Conservation (phyloP, 2,113 vertebrate species). For the Myrmecophaga tridactyla region DNA sequence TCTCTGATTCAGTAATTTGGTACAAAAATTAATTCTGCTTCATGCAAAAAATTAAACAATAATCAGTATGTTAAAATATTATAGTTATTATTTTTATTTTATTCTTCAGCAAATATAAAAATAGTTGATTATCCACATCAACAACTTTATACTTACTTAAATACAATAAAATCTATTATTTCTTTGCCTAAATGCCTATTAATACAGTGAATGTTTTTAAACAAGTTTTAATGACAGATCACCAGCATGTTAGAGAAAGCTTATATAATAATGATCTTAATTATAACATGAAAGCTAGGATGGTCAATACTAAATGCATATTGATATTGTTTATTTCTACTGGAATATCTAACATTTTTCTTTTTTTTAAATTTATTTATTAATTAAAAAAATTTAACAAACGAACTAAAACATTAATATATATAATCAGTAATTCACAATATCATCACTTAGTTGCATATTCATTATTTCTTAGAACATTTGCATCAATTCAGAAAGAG, state of each 20-base stretch:
- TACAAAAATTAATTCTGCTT: not conserved
- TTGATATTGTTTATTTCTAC: not conserved
- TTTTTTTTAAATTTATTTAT: too few species aligned
- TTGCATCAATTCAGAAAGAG: too few species aligned
- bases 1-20: not conserved
- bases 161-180: not conserved
- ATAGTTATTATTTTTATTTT: not conserved
- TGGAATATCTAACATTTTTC: not conserved
- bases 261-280: not conserved
- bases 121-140: not conserved
- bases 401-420: too few species aligned
- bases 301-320: not conserved
- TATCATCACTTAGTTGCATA: too few species aligned
- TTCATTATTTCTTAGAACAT: too few species aligned
- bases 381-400: too few species aligned
- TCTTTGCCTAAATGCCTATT: constrained; percentile 1
- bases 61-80: not conserved
- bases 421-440: too few species aligned
- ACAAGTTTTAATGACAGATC: constrained; percentile 31
- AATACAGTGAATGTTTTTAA: not conserved
- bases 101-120: not conserved
- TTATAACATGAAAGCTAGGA: not conserved
- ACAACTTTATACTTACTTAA: not conserved
- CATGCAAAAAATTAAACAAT: not conserved
- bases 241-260: not conserved